A percentile compares a stretch with the other conserved stretches of the same genome.
These are phyloP conservation scores for Mantis religiosa DNA, from an alignment of 2,888 invertebrate genomes.

Conservation along the genomic window DNA sequence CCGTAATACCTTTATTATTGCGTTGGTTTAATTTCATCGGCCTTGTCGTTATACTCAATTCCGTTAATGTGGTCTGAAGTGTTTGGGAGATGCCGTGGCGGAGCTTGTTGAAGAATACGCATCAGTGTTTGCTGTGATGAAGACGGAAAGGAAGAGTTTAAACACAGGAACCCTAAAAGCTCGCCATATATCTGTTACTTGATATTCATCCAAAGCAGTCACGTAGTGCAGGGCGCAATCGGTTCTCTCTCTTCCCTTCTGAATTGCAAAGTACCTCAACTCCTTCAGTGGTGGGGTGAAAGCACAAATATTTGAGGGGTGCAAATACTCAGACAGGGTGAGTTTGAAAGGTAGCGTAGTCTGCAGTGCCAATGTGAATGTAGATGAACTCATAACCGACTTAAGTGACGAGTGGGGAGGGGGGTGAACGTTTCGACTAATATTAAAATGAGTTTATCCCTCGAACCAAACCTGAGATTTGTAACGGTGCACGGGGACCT, in stretches of 20 bases:
- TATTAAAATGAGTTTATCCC: not conserved
- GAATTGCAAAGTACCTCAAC: conserved; percentile 29
- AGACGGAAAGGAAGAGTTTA: not conserved
- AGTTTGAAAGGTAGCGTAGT: not conserved
- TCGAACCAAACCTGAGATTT: not conserved
- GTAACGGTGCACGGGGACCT: not conserved
- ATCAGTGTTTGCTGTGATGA: not conserved
- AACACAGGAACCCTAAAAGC: not conserved
- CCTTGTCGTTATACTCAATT: not conserved
- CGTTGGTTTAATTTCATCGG: not conserved
- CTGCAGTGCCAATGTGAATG: conserved; percentile 5
- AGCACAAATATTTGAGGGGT: conserved; percentile 31
- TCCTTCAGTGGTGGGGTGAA: conserved; percentile 25
- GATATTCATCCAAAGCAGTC: not conserved
- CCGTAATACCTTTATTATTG: not conserved
- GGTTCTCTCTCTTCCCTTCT: conserved; percentile 14
- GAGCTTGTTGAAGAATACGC: not conserved
- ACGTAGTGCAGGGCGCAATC: not conserved
- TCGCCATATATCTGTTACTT: not conserved
- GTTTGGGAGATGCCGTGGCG: not conserved
- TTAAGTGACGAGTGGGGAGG: not conserved
- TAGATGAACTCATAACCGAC: conserved; percentile 1
- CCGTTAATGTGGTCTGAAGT: not conserved
- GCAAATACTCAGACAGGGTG: conserved; percentile 12
- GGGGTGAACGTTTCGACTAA: not conserved